These are phyloP conservation scores for Myzus persicae DNA, from an alignment of 1,140 invertebrate species.

Conservation along the genomic window DNA sequence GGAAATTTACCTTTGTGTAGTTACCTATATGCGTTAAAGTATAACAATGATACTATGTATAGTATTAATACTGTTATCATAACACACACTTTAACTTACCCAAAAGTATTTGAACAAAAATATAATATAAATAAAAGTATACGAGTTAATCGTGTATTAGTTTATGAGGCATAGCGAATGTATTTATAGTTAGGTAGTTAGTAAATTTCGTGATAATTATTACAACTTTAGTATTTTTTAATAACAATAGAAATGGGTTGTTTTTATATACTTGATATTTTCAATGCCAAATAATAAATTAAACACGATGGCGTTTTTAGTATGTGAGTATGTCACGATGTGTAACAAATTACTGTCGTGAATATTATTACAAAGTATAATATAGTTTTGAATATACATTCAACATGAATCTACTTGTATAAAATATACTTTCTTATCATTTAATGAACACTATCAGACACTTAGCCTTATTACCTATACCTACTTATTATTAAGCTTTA, in stretches of 20 bases:
- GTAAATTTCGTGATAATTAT: neutral
- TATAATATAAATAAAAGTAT: too few relatives aligned
- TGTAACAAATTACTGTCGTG: neutral
- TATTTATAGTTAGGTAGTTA: neutral
- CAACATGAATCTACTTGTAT: neutral
- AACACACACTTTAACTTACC: neutral
- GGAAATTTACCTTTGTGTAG: too few relatives aligned
- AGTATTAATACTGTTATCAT: neutral
- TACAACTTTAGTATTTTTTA: neutral
- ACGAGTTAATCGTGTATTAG: neutral
- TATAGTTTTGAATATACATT: neutral
- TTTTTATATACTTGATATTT: neutral
- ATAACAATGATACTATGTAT: too few relatives aligned
- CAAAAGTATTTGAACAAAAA: too few relatives aligned
- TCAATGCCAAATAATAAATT: slow-evolving; percentile 1
- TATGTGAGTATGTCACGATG: neutral
- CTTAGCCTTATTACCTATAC: neutral
- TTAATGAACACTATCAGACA: neutral
- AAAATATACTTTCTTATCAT: neutral
- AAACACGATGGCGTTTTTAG: neutral
- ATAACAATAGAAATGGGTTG: neutral
- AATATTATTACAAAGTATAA: neutral
- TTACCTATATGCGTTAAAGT: too few relatives aligned
- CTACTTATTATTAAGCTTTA: neutral
- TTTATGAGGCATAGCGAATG: neutral